These are phyloP conservation scores for Neostethus bicornis DNA, from an alignment of 2,797 vertebrate genomes.

Conservation along the genomic window DNA sequence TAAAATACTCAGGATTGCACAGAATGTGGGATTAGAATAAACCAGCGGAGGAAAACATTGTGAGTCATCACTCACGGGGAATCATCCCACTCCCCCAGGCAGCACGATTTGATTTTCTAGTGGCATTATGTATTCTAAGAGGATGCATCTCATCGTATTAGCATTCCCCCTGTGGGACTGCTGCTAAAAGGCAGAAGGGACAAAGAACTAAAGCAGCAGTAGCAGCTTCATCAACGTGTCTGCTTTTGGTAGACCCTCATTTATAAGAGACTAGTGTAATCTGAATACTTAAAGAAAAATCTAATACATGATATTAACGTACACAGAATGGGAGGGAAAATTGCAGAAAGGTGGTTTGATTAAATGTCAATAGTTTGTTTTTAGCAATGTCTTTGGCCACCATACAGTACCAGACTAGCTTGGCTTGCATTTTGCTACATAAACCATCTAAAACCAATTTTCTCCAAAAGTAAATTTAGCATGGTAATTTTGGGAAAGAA, in stretches of 20 bases:
- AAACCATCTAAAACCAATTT: not conserved
- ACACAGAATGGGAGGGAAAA: not conserved
- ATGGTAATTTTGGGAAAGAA: not conserved
- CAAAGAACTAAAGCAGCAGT: constrained; percentile 37
- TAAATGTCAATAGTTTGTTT: not conserved
- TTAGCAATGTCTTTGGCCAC: not conserved
- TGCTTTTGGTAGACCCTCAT: not conserved
- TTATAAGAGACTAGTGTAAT: not conserved
- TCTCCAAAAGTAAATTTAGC: not conserved
- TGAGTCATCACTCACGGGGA: constrained; percentile 62
- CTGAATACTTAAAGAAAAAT: not conserved
- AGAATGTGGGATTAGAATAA: constrained; percentile 45
- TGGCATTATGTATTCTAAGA: constrained; percentile 64
- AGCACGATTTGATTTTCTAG: constrained; percentile 38
- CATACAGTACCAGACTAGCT: not conserved
- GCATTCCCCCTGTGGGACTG: constrained; percentile 41
- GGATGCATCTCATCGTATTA: constrained; percentile 62
- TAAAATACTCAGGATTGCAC: constrained; percentile 17
- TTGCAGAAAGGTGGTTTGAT: not conserved
- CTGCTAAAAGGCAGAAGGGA: constrained; percentile 49
- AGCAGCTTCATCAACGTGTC: constrained; percentile 51
- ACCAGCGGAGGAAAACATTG: constrained; percentile 45
- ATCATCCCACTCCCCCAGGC: constrained; percentile 57
- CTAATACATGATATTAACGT: not conserved
- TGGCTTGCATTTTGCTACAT: not conserved